phyloP scores from a whole-genome alignment of 2,888 invertebrate genomes.

The Ophioninae sp. region DNA sequence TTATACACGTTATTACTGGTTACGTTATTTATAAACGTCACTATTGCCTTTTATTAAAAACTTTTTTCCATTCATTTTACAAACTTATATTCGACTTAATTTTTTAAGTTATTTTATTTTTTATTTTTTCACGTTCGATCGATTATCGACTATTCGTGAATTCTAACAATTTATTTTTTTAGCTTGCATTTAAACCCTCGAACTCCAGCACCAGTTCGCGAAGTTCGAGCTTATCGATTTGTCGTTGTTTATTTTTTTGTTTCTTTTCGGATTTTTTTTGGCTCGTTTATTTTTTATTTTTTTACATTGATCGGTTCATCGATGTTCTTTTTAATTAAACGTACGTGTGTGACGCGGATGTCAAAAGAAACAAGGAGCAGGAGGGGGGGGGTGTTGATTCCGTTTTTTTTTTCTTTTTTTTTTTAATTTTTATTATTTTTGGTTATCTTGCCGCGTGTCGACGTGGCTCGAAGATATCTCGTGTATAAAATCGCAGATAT shows the following conservation, averaged over 20 bases:
- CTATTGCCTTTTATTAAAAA: neutral
- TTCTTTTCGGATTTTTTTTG: neutral
- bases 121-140: neutral
- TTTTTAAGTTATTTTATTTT: too few species aligned
- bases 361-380: too few species aligned
- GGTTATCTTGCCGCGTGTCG: conserved; percentile 46
- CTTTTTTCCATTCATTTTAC: too few species aligned
- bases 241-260: neutral
- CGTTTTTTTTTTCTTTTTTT: conserved; percentile 20
- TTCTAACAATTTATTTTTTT: neutral
- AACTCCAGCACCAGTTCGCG: neutral
- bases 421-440: neutral
- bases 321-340: too few species aligned
- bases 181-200: neutral
- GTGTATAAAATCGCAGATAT: conserved; percentile 58
- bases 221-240: neutral
- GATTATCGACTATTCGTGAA: neutral
- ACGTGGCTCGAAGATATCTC: conserved; percentile 59
- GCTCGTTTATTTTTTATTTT: neutral
- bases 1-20: neutral
- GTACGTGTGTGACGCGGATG: too few species aligned
- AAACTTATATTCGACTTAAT: too few species aligned
- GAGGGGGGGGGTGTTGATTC: too few species aligned
- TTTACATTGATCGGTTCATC: neutral
- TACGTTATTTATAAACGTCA: neutral